These are phyloP conservation scores for Glaucomys volans DNA, from an alignment of 2,113 vertebrate genomes.

Conservation along the genomic window DNA sequence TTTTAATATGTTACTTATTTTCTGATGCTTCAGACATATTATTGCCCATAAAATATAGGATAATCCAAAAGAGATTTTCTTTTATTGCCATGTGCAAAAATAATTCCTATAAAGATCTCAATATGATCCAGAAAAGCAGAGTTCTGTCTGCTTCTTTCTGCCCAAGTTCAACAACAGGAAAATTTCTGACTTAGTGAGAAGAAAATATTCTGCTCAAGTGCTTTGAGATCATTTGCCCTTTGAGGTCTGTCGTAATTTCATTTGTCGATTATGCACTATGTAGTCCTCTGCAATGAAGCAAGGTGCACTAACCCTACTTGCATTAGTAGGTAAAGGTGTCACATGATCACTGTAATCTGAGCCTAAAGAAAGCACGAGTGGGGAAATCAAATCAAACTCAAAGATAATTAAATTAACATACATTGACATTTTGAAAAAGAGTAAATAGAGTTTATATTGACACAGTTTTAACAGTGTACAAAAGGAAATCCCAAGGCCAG, in stretches of 20 bases:
- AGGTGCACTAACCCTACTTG: background rate
- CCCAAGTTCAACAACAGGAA: background rate
- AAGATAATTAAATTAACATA: background rate
- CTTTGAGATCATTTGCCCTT: background rate
- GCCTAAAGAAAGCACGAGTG: background rate
- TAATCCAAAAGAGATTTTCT: background rate
- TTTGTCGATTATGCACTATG: background rate
- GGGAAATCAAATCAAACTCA: background rate
- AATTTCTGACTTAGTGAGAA: background rate
- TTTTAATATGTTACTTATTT: constrained; percentile 37
- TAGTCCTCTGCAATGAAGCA: background rate
- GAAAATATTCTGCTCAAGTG: background rate
- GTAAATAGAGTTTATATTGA: background rate
- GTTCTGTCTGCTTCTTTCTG: background rate
- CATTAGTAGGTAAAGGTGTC: background rate
- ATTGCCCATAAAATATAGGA: background rate
- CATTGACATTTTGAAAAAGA: background rate
- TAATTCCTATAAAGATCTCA: background rate
- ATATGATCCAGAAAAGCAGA: background rate
- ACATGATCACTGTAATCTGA: background rate
- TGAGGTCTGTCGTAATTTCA: background rate
- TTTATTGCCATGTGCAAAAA: background rate
- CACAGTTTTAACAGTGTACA: background rate
- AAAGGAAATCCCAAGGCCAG: background rate
- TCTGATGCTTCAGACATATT: constrained; percentile 52